These are phyloP conservation scores for Hemiscyllium ocellatum DNA, from an alignment of 2,113 vertebrate species.

Conservation along the genomic window DNA sequence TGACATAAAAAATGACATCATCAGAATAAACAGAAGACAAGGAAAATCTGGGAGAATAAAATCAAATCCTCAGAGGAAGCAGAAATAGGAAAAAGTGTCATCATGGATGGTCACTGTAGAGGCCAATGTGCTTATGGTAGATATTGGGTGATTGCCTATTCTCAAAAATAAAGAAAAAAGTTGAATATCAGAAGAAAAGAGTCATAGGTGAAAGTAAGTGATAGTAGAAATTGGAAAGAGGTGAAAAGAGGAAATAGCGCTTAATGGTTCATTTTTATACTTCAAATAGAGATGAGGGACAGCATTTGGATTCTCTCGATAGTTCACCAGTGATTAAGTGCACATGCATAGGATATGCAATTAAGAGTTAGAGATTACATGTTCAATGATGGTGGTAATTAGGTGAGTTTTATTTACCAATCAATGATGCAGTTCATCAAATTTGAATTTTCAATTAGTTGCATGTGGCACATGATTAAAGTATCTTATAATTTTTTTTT, in stretches of 20 bases:
- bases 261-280: background rate
- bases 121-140: background rate
- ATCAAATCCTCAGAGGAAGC: background rate
- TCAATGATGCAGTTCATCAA: background rate
- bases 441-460: background rate
- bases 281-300: background rate
- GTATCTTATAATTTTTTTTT: background rate
- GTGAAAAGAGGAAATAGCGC: background rate
- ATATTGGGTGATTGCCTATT: background rate
- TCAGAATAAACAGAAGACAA: background rate
- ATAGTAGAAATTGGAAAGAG: background rate
- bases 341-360: background rate
- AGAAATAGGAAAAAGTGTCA: background rate
- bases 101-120: background rate
- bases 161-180: background rate
- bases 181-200: background rate
- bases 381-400: background rate
- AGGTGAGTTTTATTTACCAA: background rate
- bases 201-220: background rate
- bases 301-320: background rate
- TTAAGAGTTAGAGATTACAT: background rate
- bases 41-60: background rate
- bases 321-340: background rate
- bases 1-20: background rate
- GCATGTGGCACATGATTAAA: background rate